Base-by-base conservation (phyloP, 1,140 invertebrate species). In the Frieseomelitta varia region DNA sequence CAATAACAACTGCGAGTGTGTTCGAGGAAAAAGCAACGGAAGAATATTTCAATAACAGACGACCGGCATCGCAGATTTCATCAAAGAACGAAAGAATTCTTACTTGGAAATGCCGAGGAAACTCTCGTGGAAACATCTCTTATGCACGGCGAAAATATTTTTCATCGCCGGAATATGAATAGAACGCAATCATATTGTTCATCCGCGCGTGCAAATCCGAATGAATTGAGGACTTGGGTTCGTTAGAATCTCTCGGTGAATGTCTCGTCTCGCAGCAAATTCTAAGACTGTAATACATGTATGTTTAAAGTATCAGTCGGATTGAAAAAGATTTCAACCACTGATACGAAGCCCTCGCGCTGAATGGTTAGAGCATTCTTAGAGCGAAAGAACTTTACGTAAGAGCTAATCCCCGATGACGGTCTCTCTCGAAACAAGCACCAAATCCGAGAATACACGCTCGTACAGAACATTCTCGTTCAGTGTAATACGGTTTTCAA, bases 331-430 rank as follows among this genome's bases (percentile, higher is more conserved):
- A 10, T 74, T 74, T 27, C 51, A 72, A 51, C 47, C 55, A 75
- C n/a, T 39, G 73, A 75, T 34, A 24, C 8, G 30, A 77, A 77
- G 47, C 39, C 14, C 47, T 77, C 74, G 4, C 56, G n/a, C 17
- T 77, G 56, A 77, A 77, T 47, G 56, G 15, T 19, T n/a, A 3
- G 34, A n/a, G 27, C 47, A 63, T 77, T 77, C 24, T 58, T 47
- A 27, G 74, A 63, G 47, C 39, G 34, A 63, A 77, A 77, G 58
- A n/a, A 65, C 21, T 58, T 77, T 63, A 63, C 56, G 74, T 77
- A 63, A 77, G 24, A 77, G 74, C 27, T 58, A 39, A 55, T 75
- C 73, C 21, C 21, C n/a, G 21, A 58, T 24, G 30, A 75, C n/a
- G 55, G 30, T 30, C 51, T 75, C 73, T 75, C 21, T 58, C 21